Conservation (phyloP, 2,113 vertebrate genomes). For the Pelecanoides urinatrix region DNA sequence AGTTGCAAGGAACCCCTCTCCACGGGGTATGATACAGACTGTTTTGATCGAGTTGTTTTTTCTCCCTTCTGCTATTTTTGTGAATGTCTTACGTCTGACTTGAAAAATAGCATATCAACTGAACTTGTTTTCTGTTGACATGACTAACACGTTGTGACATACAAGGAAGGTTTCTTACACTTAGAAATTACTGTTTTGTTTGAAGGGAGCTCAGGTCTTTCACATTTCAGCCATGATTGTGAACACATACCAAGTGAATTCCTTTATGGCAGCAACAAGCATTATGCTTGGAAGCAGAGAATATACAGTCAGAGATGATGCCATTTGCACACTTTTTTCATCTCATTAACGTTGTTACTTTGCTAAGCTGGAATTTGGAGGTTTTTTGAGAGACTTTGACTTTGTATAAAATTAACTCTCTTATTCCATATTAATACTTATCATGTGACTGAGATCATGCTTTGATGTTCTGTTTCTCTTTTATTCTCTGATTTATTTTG, state of each 20-base stretch:
- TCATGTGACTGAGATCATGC: not conserved
- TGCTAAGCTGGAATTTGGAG: not conserved
- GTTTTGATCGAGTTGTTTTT: not conserved
- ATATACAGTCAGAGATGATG: not conserved
- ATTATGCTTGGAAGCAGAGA: not conserved
- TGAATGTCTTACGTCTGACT: not conserved
- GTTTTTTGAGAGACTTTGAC: not conserved
- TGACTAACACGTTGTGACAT: not conserved
- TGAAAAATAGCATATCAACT: not conserved
- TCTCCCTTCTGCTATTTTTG: not conserved
- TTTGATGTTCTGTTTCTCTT: not conserved
- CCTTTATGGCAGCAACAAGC: not conserved
- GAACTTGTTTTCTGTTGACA: not conserved
- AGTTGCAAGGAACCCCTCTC: not conserved
- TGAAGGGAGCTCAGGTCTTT: not conserved
- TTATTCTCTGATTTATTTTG: not conserved
- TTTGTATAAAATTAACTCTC: not conserved
- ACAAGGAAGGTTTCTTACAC: not conserved
- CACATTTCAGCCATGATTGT: not conserved
- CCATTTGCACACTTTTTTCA: not conserved
- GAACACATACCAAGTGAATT: not conserved
- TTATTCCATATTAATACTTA: not conserved
- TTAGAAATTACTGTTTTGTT: not conserved
- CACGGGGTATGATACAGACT: not conserved
- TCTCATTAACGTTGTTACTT: not conserved